Percentiles rank a stretch among this genome's conserved stretches.
phyloP scores from a whole-genome alignment of 2,888 invertebrate species.

The Spilosoma lubricipeda region DNA sequence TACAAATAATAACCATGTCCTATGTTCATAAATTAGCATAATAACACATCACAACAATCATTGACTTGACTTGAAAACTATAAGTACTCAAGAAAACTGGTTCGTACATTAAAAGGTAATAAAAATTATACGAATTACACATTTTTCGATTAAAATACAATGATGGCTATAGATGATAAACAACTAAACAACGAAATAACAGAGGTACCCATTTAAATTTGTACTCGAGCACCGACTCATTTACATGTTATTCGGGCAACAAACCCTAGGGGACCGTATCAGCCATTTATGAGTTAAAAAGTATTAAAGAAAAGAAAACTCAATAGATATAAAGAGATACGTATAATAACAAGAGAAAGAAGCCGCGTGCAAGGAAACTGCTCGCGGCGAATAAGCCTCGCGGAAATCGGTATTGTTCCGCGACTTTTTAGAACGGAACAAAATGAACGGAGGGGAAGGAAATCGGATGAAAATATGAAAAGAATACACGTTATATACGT shows the following conservation, averaged over 20 bases:
- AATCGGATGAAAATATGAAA: constrained; percentile 87
- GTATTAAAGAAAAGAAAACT: constrained; percentile 85
- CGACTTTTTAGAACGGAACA: constrained; percentile 84
- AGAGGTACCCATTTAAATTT: constrained; percentile 75
- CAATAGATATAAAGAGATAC: constrained; percentile 82
- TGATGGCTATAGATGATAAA: constrained; percentile 55
- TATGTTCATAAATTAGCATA: constrained; percentile 41
- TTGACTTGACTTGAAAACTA: constrained; percentile 42
- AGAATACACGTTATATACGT: constrained; percentile 84
- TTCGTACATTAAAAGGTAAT: constrained; percentile 47
- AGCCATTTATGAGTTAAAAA: constrained; percentile 85
- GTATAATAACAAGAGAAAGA: constrained; percentile 82
- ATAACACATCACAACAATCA: constrained; percentile 42
- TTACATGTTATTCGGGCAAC: constrained; percentile 85
- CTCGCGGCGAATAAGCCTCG: constrained; percentile 83
- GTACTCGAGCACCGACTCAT: constrained; percentile 77
- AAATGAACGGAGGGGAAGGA: constrained; percentile 84
- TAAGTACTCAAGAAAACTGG: constrained; percentile 40
- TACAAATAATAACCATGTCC: constrained; percentile 32
- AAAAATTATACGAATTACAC: constrained; percentile 52
- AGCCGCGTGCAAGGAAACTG: constrained; percentile 82
- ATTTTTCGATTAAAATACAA: constrained; percentile 53
- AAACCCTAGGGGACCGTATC: constrained; percentile 84
- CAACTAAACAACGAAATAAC: constrained; percentile 65
- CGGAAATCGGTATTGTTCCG: constrained; percentile 84